phyloP scores from a whole-genome alignment of 2,797 vertebrate species.

The Pteronotus mesoamericanus region DNA sequence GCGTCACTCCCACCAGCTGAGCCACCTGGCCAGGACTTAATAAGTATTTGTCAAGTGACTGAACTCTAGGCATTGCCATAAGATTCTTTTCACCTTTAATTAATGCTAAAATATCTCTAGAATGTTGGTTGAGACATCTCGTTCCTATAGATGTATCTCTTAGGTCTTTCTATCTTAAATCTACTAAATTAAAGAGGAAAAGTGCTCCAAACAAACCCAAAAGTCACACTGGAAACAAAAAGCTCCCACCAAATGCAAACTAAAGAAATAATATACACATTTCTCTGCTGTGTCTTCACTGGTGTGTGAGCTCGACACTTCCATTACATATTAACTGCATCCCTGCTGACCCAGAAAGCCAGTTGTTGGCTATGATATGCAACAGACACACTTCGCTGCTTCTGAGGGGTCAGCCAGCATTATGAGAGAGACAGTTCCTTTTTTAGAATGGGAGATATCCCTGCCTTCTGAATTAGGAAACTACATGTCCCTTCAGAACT shows the following conservation, averaged over 20 bases:
- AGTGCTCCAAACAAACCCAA: neutral
- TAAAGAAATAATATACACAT: neutral
- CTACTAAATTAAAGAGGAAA: neutral
- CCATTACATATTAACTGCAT: rapidly evolving
- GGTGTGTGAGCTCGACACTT: neutral
- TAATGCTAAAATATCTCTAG: neutral
- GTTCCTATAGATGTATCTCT: neutral
- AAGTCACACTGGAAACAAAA: neutral
- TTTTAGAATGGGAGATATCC: neutral
- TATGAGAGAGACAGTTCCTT: neutral
- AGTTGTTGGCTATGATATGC: rapidly evolving
- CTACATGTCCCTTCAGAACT: neutral
- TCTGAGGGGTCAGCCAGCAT: neutral
- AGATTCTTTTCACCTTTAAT: neutral
- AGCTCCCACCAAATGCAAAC: neutral
- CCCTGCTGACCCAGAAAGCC: neutral
- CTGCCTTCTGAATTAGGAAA: neutral
- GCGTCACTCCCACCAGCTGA: neutral
- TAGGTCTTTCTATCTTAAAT: neutral
- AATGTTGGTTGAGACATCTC: neutral
- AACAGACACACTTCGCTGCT: neutral
- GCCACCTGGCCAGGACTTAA: neutral
- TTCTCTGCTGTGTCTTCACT: neutral
- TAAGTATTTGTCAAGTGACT: neutral
- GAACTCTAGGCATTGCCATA: neutral